Evolutionary conservation across 2,797 vertebrate genomes (phyloP).

Genomic region (Squalus acanthias): DNA sequence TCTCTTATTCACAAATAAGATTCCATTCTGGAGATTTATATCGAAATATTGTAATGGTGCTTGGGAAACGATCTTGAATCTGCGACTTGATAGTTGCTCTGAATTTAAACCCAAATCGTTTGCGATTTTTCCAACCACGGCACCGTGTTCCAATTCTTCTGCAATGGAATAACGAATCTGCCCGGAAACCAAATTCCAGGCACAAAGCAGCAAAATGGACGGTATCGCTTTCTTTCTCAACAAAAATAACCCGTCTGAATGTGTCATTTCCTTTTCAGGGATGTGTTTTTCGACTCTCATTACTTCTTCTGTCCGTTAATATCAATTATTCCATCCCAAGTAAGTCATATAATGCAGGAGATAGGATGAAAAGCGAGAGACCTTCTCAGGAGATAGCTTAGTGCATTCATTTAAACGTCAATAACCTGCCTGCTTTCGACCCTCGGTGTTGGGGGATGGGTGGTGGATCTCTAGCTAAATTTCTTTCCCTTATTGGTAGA

Average conservation of each 20-base stretch:
- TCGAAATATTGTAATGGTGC: constrained; percentile 51
- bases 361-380: background rate
- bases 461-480: constrained; percentile 8
- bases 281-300: background rate
- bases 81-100: constrained; percentile 48
- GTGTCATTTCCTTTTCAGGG: background rate
- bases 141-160: constrained; percentile 45
- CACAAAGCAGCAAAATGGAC: constrained; percentile 44
- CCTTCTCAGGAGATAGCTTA: background rate
- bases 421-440: background rate
- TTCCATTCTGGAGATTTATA: constrained; percentile 51
- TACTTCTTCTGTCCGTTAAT: background rate
- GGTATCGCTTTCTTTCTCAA: constrained; percentile 40
- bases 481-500: constrained; percentile 46
- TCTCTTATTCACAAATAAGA: constrained; percentile 50
- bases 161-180: constrained; percentile 51
- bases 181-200: constrained; percentile 46
- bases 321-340: background rate
- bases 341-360: background rate
- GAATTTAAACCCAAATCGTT: constrained; percentile 46
- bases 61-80: constrained; percentile 49
- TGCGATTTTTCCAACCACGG: constrained; percentile 46
- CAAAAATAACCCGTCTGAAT: background rate
- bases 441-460: background rate
- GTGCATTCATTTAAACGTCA: background rate